A percentile compares a stretch with the other conserved stretches of the same genome.
phyloP scores from a whole-genome alignment of 2,888 invertebrate species.

The Conus canariensis region DNA sequence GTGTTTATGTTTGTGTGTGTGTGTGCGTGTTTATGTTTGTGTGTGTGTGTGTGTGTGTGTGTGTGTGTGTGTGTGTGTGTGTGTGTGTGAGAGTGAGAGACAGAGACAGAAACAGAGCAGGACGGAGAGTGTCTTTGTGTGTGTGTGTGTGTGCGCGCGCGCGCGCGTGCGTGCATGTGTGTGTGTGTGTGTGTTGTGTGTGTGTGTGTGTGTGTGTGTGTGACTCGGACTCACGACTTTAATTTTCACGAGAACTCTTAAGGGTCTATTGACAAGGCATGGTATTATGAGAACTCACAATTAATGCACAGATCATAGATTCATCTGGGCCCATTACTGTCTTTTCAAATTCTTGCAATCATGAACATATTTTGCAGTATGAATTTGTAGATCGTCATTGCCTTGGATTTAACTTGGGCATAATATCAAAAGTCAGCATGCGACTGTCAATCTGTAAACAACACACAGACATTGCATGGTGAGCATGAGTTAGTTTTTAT shows the following conservation, averaged over 20 bases:
- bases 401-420: too few relatives aligned
- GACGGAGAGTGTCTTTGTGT: neutral
- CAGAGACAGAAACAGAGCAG: neutral
- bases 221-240: neutral
- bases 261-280: too few relatives aligned
- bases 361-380: neutral
- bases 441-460: too few relatives aligned
- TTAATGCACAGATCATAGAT: too few relatives aligned
- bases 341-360: neutral
- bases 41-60: neutral
- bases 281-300: too few relatives aligned
- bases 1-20: neutral
- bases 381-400: too few relatives aligned
- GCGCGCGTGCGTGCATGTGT: neutral
- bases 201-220: neutral
- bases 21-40: too few relatives aligned
- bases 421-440: too few relatives aligned
- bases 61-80: slow-evolving; percentile 21
- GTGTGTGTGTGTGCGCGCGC: slow-evolving; percentile 3
- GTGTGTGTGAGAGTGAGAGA: neutral
- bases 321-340: neutral
- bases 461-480: too few relatives aligned
- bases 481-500: too few relatives aligned
- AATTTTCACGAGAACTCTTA: too few relatives aligned
- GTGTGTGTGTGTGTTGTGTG: neutral